Base-by-base conservation (phyloP, 2,888 invertebrate species). In the Micropterix aruncella region DNA sequence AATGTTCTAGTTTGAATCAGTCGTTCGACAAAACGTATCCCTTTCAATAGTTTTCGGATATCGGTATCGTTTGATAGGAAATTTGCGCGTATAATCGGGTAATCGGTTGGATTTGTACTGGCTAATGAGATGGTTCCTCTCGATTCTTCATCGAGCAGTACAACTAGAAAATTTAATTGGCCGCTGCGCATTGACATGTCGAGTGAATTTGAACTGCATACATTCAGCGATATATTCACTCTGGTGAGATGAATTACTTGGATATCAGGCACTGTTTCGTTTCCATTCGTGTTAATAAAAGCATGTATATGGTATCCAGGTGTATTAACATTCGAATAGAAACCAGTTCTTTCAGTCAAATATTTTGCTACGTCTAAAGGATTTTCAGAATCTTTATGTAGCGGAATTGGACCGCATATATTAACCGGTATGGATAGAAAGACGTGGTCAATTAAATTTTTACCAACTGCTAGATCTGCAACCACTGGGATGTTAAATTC, bases 51-150 rank as follows among this genome's bases (percentile, higher is more conserved):
- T 3, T 55, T 57, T 19, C 57, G 48, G 1, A 62, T 49, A 48
- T 75, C 74, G 19, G 61, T 53, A 37, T 60, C 60, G 12, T 70
- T 62, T 2, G 58, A 54, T 19, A 77, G 56, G 53, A 75, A 77
- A 49, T 74, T 73, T 5, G 74, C 63, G 46, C 70, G 59, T 42
- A 78, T 68, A 16, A 61, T 51, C 0, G 77, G 77, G 40, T 63
- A 61, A 2, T 68, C 63, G 15, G 57, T 52, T 0, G 75, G 74
- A 55, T 75, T 59, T 2, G 52, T 55, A 2, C 64, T 63, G 46
- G 59, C 59, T 12, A 79, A 57, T 41, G 59, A 58, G 1, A 79
- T 49, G 18, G 45, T 47, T 40, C 71, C 70, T 12, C 63, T 60
- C 1, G 59, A 60, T 47, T 57, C 56, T 1, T 59, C 59, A 7